A percentile compares a stretch with the other conserved stretches of the same genome.
phyloP scores from a whole-genome alignment of 2,113 vertebrate species.

The Puma concolor region DNA sequence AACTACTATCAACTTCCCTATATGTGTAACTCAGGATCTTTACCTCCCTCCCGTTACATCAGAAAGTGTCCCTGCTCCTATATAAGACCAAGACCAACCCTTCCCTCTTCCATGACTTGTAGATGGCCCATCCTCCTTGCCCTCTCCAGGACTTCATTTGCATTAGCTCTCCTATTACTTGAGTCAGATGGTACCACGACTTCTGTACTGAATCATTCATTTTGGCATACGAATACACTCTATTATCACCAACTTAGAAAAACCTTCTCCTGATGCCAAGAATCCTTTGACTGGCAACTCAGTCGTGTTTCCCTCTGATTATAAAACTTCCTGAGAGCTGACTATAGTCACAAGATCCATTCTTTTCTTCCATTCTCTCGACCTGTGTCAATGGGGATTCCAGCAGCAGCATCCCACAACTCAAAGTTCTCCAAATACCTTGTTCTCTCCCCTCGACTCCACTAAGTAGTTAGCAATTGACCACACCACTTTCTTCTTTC shows the following conservation, averaged over 20 bases:
- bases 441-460: not conserved
- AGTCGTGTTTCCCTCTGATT: not conserved
- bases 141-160: not conserved
- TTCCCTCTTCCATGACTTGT: not conserved
- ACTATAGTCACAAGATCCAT: not conserved
- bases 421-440: not conserved
- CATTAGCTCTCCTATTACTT: not conserved
- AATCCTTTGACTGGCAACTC: not conserved
- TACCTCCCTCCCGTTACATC: not conserved
- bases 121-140: not conserved
- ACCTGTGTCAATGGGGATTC: not conserved
- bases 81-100: not conserved
- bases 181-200: not conserved
- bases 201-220: not conserved
- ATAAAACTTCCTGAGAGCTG: not conserved
- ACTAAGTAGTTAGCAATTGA: not conserved
- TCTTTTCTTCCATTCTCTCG: not conserved
- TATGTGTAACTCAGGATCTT: not conserved
- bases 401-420: not conserved
- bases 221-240: not conserved
- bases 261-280: not conserved
- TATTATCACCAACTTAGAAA: not conserved
- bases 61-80: not conserved
- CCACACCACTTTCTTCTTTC: not conserved
- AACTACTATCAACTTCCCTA: not conserved